phyloP scores from a whole-genome alignment of 2,113 vertebrate species.

The Esox niger region DNA sequence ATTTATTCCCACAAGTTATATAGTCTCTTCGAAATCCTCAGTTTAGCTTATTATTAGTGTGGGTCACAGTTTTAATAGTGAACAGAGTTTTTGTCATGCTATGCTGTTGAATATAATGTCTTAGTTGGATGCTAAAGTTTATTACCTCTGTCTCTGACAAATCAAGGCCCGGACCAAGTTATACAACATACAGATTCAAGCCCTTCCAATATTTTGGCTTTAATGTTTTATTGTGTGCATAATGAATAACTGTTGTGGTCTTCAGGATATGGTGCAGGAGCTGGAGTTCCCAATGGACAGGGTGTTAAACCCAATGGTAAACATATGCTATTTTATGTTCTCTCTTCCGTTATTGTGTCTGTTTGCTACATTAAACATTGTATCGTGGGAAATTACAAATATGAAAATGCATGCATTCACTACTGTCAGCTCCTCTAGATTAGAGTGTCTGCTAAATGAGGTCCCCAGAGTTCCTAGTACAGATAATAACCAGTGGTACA shows the following conservation, averaged over 20 bases:
- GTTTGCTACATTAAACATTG: background rate
- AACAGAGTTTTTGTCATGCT: background rate
- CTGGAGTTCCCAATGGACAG: background rate
- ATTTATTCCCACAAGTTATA: background rate
- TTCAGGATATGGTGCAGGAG: constrained; percentile 14
- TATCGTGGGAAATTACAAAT: background rate
- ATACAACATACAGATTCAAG: background rate
- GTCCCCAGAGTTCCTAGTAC: constrained; percentile 9
- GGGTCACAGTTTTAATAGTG: constrained; percentile 1
- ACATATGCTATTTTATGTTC: background rate
- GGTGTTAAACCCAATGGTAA: background rate
- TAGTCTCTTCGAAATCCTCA: background rate
- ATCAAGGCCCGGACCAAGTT: background rate
- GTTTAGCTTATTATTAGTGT: background rate
- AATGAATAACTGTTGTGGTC: background rate
- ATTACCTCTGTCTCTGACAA: background rate
- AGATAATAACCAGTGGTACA: background rate
- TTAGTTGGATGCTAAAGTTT: background rate
- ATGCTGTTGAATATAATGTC: background rate
- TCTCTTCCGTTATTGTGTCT: background rate
- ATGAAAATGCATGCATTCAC: no score
- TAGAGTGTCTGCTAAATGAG: no score
- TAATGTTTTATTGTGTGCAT: background rate
- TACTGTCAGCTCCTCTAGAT: no score
- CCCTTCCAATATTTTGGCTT: background rate